Evolutionary conservation across 2,888 invertebrate species (phyloP), one percentile per base, ranked within the genome.

Genomic region (Amiota communis): DNA sequence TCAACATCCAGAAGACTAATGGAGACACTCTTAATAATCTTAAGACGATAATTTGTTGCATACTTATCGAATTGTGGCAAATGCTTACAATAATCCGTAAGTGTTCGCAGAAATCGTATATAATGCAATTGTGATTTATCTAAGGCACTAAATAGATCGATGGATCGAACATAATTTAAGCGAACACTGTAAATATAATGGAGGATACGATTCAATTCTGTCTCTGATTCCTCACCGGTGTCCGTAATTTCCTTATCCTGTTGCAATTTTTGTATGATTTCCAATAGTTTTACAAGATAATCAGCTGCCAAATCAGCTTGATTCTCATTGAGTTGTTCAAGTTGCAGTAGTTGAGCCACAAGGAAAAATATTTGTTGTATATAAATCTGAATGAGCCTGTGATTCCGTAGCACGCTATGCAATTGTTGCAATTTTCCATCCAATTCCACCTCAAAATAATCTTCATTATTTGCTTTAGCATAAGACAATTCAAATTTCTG

Each of bases 181-280:
- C 88, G 83, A 1, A 84, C 84, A 49, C 81, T 84, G 56, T 84
- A 90, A n/a, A 90, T 86, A 69, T 89, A 90, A 76, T 87, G 87
- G 6, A 90, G 36, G 2, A 87, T 72, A 2, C 80, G 81, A 1
- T 85, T 23, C 10, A 57, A 51, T 12, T 69, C 70, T 8, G 23
- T 11, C 9, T 64, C 20, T 13, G 61, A 65, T 13, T 76, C 71
- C 9, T 75, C 75, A 11, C n/a, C 46, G n/a, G 68, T 57, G 11
- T 79, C 75, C 1, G 61, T 47, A 0, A 53, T 51, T 9, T 57
- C 46, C 12, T 48, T 79, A 59, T 84, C 81, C 3, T 15, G 9
- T 20, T 15, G 1, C 10, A 79, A 6, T 48, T 82, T 79, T 0
- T 23, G 70, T 20, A 84, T 78, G 17, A 80, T 78, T 64, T 81